phyloP scores from a whole-genome alignment of 2,797 vertebrate species.

The Centropyge bicolor region DNA sequence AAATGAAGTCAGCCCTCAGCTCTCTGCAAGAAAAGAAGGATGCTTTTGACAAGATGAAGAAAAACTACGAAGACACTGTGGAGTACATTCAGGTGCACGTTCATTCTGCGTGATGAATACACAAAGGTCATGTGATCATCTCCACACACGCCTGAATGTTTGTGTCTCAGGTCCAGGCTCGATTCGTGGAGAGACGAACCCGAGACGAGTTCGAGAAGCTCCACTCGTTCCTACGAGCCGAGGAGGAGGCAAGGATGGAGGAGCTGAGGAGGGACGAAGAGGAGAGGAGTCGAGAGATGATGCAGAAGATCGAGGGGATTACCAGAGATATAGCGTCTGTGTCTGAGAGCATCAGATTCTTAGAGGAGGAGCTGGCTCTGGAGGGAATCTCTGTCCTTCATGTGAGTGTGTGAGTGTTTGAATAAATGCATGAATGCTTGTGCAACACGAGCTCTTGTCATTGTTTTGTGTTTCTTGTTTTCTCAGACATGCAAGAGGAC shows the following conservation, averaged over 20 bases:
- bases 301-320: constrained; percentile 64
- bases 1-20: constrained; percentile 68
- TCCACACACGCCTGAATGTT: not conserved
- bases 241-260: constrained; percentile 73
- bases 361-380: constrained; percentile 73
- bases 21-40: constrained; percentile 72
- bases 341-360: constrained; percentile 64
- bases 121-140: not conserved
- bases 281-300: constrained; percentile 68
- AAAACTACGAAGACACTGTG: constrained; percentile 69
- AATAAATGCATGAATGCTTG: not conserved
- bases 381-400: constrained; percentile 74
- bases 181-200: constrained; percentile 71
- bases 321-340: constrained; percentile 56
- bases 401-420: constrained; percentile 50
- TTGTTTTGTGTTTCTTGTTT: not conserved
- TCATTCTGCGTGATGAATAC: not conserved
- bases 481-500: constrained; percentile 75
- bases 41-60: constrained; percentile 70
- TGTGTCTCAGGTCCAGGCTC: constrained; percentile 73
- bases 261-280: constrained; percentile 75
- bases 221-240: constrained; percentile 70
- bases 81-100: constrained; percentile 73
- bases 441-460: no score
- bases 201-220: constrained; percentile 80